Conservation (phyloP, 2,888 invertebrate genomes). For the Leptarthrus brevirostris region DNA sequence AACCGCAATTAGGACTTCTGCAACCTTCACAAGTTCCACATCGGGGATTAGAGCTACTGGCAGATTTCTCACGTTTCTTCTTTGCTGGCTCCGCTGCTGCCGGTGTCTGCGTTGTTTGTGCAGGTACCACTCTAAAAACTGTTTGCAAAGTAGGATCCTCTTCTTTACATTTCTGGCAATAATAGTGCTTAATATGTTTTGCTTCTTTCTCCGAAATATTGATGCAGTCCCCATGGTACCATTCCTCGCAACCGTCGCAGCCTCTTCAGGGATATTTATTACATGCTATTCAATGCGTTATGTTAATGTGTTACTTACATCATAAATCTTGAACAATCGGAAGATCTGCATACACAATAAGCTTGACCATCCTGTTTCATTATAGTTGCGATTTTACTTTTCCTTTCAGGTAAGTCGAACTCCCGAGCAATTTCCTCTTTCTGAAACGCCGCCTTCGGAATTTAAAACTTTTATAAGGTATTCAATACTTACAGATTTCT, state of each 20-base stretch:
- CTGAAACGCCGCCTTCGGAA: conserved; percentile 55
- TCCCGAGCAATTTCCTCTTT: conserved; percentile 91
- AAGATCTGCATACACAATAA: conserved; percentile 94
- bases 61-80: conserved; percentile 56
- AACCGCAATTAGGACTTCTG: conserved; percentile 64
- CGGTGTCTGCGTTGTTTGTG: conserved; percentile 54
- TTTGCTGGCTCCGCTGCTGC: conserved; percentile 19
- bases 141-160: conserved; percentile 84
- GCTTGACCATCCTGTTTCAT: conserved; percentile 90
- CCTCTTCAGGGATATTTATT: conserved; percentile 73
- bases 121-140: conserved; percentile 64
- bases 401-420: conserved; percentile 88
- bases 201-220: conserved; percentile 94
- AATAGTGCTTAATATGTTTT: conserved; percentile 92
- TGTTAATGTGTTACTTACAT: conserved; percentile 87
- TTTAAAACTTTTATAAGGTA: conserved; percentile 11
- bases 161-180: conserved; percentile 85
- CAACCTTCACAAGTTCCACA: conserved; percentile 85
- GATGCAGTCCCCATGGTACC: conserved; percentile 99
- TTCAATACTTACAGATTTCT: conserved; percentile 62
- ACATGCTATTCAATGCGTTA: too few species aligned
- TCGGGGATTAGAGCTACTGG: conserved; percentile 65
- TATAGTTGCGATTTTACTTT: conserved; percentile 88
- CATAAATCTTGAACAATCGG: conserved; percentile 96
- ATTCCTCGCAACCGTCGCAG: conserved; percentile 97